Percentiles rank a stretch among this genome's conserved stretches.
Conservation (phyloP, 2,797 vertebrate genomes). For the Anguilla obscura region DNA sequence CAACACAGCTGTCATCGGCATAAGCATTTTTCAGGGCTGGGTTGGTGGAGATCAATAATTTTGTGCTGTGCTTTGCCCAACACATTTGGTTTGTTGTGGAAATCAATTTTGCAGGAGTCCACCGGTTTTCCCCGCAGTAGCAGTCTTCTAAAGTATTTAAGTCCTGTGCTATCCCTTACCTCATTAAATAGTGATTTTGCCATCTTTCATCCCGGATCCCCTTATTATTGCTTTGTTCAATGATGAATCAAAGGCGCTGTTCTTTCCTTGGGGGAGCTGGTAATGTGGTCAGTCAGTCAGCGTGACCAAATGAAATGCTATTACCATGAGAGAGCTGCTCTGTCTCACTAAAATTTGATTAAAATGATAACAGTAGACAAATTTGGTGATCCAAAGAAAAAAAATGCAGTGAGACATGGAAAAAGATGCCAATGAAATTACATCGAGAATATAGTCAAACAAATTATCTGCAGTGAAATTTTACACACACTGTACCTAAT, state of each 20-base stretch:
- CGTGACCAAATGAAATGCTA: neutral
- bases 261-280: neutral
- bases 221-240: neutral
- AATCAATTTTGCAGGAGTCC: neutral
- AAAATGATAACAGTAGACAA: neutral
- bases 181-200: neutral
- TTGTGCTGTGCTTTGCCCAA: neutral
- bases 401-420: neutral
- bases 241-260: neutral
- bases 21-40: neutral
- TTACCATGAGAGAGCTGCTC: neutral
- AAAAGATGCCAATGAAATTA: neutral
- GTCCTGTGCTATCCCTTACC: neutral
- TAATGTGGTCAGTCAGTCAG: neutral
- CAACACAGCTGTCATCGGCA: neutral
- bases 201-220: neutral
- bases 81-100: neutral
- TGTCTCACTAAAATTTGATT: constrained; percentile 6
- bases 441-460: neutral
- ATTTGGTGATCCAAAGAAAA: neutral
- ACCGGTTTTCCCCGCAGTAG: neutral
- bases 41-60: neutral
- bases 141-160: neutral
- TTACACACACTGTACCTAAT: neutral
- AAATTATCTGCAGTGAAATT: neutral